phyloP scores from a whole-genome alignment of 2,797 vertebrate species.

The Pseudomugil gertrudae region DNA sequence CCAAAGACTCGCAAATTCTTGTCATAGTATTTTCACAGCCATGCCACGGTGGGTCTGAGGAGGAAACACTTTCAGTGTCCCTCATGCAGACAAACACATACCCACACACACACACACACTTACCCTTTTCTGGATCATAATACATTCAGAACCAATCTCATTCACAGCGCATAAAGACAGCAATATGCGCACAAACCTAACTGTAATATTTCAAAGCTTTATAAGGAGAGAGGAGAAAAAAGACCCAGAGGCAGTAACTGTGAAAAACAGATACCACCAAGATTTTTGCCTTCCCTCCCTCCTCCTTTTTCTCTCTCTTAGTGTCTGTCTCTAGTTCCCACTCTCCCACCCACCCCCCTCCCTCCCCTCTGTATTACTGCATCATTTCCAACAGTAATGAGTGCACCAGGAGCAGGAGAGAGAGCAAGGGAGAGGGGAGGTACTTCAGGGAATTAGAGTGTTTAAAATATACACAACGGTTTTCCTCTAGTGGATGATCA shows the following conservation, averaged over 20 bases:
- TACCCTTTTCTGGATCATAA: slow-evolving; percentile 60
- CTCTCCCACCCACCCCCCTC: slow-evolving; percentile 30
- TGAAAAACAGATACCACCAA: slow-evolving; percentile 70
- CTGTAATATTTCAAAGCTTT: slow-evolving; percentile 75
- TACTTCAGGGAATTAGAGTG: slow-evolving; percentile 69
- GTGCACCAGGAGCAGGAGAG: slow-evolving; percentile 60
- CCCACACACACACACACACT: slow-evolving; percentile 42
- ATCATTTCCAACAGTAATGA: slow-evolving; percentile 75
- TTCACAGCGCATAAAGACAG: slow-evolving; percentile 64
- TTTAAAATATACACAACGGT: slow-evolving; percentile 75
- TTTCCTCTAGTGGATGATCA: slow-evolving; percentile 71
- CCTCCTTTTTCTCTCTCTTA: slow-evolving; percentile 21
- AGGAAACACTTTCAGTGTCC: slow-evolving; percentile 26
- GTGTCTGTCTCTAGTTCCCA: slow-evolving; percentile 30
- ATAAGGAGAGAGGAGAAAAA: slow-evolving; percentile 61
- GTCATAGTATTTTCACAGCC: slow-evolving; percentile 36
- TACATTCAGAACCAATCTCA: slow-evolving; percentile 68
- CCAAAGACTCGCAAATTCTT: slow-evolving; percentile 17
- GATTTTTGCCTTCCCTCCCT: slow-evolving; percentile 43
- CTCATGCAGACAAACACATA: slow-evolving; percentile 12
- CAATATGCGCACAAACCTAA: slow-evolving; percentile 68
- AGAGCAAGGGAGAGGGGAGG: slow-evolving; percentile 47
- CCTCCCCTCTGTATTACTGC: slow-evolving; percentile 58
- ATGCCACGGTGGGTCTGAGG: slow-evolving; percentile 36
- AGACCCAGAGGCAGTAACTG: slow-evolving; percentile 72